A percentile compares a stretch with the other conserved stretches of the same genome.
phyloP scores from a whole-genome alignment of 2,888 invertebrate genomes.

The Entomobrya proxima region DNA sequence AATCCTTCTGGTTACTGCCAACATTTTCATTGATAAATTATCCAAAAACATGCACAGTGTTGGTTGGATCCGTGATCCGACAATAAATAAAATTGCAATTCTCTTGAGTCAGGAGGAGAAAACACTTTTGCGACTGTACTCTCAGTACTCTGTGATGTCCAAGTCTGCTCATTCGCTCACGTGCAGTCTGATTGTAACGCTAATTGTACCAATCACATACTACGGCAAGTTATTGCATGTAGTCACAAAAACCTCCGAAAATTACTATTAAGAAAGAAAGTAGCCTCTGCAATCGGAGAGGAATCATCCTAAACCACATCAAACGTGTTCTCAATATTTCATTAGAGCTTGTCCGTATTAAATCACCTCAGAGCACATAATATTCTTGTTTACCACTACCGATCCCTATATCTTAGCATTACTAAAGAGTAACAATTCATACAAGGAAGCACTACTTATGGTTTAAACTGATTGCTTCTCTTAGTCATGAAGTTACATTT shows the following conservation, averaged over 20 bases:
- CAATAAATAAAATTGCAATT: conserved; percentile 15
- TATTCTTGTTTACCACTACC: too few species aligned
- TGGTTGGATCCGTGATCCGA: conserved; percentile 15
- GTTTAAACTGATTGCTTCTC: conserved; percentile 2
- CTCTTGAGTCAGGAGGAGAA: background rate
- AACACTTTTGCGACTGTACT: too few species aligned
- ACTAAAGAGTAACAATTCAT: background rate
- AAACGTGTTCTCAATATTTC: conserved; percentile 40
- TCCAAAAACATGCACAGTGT: conserved; percentile 4
- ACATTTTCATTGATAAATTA: conserved; percentile 20
- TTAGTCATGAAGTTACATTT: conserved; percentile 2
- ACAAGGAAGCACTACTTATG: background rate
- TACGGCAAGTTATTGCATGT: background rate
- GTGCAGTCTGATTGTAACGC: conserved; percentile 7
- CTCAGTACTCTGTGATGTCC: too few species aligned
- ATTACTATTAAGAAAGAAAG: conserved; percentile 1
- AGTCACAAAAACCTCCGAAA: background rate
- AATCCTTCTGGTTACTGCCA: background rate
- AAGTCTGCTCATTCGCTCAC: background rate
- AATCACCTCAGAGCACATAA: background rate
- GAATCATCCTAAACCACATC: conserved; percentile 25
- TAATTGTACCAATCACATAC: conserved; percentile 22
- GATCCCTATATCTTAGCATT: too few species aligned
- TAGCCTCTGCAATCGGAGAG: background rate
- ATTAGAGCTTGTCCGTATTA: background rate